Percentiles rank a stretch among this genome's conserved stretches.
phyloP scores from a whole-genome alignment of 2,888 invertebrate species.

The Mayetiola destructor region DNA sequence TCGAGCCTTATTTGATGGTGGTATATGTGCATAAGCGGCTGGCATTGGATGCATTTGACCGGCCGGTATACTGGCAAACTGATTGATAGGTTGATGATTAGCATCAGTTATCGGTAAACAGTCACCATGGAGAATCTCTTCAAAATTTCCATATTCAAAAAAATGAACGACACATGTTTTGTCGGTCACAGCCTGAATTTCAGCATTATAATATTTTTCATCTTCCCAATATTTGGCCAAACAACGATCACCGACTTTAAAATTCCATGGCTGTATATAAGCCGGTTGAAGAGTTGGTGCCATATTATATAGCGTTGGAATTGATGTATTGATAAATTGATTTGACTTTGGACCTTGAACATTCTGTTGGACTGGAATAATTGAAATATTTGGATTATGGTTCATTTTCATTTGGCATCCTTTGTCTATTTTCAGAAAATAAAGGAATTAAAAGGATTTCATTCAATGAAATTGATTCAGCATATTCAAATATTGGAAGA shows the following conservation, averaged over 20 bases:
- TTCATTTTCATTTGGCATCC: no score
- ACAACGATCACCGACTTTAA: slow-evolving; percentile 70
- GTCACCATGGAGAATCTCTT: slow-evolving; percentile 72
- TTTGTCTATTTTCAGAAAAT: no score
- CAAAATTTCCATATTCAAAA: slow-evolving; percentile 77
- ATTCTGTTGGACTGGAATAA: neutral
- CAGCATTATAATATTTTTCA: slow-evolving; percentile 72
- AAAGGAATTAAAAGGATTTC: no score
- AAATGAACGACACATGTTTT: slow-evolving; percentile 75
- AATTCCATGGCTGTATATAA: slow-evolving; percentile 35
- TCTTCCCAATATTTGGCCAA: slow-evolving; percentile 91
- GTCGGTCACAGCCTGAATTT: slow-evolving; percentile 66
- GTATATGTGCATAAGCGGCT: neutral
- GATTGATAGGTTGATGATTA: slow-evolving; percentile 13
- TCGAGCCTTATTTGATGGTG: neutral
- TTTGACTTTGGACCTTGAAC: slow-evolving; percentile 1
- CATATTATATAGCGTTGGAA: slow-evolving; percentile 13
- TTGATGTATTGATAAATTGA: neutral
- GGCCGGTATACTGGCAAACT: neutral
- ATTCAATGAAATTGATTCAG: no score
- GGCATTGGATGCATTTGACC: neutral
- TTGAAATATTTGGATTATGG: no score
- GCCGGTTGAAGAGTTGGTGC: slow-evolving; percentile 3
- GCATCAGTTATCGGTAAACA: slow-evolving; percentile 49
- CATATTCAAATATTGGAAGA: no score